Base-by-base conservation (phyloP, 2,888 invertebrate species). In the Agriopis marginaria region DNA sequence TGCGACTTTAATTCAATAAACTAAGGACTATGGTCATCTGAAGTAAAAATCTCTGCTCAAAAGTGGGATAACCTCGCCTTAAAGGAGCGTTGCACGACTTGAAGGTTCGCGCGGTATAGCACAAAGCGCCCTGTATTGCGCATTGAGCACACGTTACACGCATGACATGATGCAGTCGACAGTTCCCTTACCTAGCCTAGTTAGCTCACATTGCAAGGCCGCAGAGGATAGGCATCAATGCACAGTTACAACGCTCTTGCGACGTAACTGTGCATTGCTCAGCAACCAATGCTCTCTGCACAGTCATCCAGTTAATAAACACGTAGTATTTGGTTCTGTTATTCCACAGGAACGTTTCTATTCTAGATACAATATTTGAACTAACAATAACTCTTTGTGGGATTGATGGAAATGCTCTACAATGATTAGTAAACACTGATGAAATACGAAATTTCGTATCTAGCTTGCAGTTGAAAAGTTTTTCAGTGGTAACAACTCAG, bases 111-210 rank as follows among this genome's bases (percentile, higher is more conserved):
- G 32, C 3, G 1, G 4, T 51, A 51, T 23, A 23, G 1, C 23
- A 51, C 51, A 5, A 3, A 32, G 5, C 32, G 12, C 11, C 32
- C 10, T 23, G 11, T 7, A 51, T 32, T 50, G 9, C 10, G 9
- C 50, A 17, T 17, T 23, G 12, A 47, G 63, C 51, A 58, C 40
- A 59, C 40, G 58, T 47, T 44, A 7, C 45, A 68, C 51, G 58
- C 58, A 58, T 53, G 40, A 59, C 68, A 53, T 40, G 63, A 56
- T 53, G 50, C 62, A 51, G 47, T 47, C 50, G 44, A 49, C 45
- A 45, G 50, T 51, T 32, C 14, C 7, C 39, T 67, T 62, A 51
- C 44, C 23, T 63, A 58, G 58, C 56, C 50, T 56, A 47, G 53
- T n/a, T 55, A 4, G 4, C 40, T 12, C 14, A 49, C 40, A 14